phyloP scores from a whole-genome alignment of 2,113 vertebrate species.

The Malurus alboscapulatus region DNA sequence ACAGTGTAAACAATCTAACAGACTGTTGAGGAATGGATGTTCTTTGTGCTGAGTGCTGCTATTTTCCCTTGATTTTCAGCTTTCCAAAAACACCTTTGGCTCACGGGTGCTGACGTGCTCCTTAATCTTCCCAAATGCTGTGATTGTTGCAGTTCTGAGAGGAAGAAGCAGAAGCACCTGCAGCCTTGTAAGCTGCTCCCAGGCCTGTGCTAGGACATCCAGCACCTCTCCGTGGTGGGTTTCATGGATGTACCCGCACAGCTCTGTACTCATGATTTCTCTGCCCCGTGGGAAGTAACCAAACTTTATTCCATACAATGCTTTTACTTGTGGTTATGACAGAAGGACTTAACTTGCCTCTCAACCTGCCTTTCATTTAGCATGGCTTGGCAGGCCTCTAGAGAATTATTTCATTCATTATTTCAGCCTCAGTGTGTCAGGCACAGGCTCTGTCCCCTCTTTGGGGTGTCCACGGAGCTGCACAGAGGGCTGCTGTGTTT shows the following conservation, averaged over 20 bases:
- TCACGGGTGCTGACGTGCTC: background rate
- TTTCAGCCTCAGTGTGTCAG: background rate
- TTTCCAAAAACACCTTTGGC: background rate
- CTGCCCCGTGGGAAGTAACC: background rate
- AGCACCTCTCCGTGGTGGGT: fast-evolving
- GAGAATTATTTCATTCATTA: background rate
- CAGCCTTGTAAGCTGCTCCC: background rate
- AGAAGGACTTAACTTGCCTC: background rate
- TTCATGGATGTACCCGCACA: background rate
- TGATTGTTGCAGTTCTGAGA: background rate
- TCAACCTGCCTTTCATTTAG: background rate
- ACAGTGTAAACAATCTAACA: background rate
- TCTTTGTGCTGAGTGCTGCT: background rate
- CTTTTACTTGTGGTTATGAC: background rate
- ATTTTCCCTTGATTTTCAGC: background rate
- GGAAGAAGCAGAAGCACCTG: background rate
- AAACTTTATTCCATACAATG: background rate
- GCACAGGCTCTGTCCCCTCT: background rate
- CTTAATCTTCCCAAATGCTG: background rate
- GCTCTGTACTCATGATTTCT: background rate
- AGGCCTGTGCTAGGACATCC: background rate
- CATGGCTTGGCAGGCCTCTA: background rate
- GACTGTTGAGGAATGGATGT: background rate
- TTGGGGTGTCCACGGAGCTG: background rate
- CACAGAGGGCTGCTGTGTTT: background rate